These are phyloP conservation scores for Hucho hucho DNA, from an alignment of 2,113 vertebrate genomes.

Conservation along the genomic window DNA sequence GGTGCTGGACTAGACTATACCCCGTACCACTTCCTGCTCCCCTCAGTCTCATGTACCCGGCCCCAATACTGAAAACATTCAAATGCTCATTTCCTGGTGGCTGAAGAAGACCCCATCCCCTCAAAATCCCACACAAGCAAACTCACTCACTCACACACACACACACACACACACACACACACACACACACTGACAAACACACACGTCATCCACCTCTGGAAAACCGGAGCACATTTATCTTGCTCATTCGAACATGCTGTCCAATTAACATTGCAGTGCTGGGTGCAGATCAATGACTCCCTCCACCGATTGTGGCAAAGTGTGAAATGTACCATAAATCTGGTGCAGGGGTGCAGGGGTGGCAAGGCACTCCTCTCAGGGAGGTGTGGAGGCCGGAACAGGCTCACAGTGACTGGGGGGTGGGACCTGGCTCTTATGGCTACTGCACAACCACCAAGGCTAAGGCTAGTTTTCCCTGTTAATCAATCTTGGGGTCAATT, in stretches of 20 bases:
- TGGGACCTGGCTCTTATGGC: no score
- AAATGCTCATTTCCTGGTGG: constrained; percentile 68
- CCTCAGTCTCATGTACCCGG: constrained; percentile 5
- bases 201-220: not conserved
- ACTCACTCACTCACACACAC: not conserved
- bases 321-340: constrained; percentile 77
- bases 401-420: constrained; percentile 9
- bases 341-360: constrained; percentile 35
- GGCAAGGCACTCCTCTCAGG: constrained; percentile 12
- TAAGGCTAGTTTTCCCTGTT: no score
- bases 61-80: constrained; percentile 61
- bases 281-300: constrained; percentile 64
- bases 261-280: constrained; percentile 68
- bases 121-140: not conserved
- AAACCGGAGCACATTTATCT: no score
- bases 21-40: constrained; percentile 23
- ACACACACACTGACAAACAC: no score
- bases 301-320: constrained; percentile 49
- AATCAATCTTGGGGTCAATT: no score
- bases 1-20: no score
- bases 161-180: not conserved
- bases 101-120: constrained; percentile 1
- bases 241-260: constrained; percentile 61
- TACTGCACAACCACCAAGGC: no score
- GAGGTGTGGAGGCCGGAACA: constrained; percentile 31